Evolutionary conservation across 2,113 vertebrate genomes (phyloP).

Genomic region (Halichoerus grypus): DNA sequence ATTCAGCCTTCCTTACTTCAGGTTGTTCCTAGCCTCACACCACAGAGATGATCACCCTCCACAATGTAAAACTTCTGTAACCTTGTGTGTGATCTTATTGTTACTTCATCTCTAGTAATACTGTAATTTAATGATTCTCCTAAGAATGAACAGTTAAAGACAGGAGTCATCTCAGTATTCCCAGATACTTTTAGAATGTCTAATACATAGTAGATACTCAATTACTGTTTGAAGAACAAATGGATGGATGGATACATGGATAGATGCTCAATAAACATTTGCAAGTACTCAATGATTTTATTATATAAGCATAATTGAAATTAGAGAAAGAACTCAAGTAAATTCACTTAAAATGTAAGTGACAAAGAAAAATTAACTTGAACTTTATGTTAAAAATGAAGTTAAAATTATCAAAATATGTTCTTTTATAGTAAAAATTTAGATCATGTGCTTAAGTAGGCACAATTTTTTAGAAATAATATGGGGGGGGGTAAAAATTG

Average conservation of each 20-base stretch:
- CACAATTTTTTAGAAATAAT: background rate
- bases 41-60: background rate
- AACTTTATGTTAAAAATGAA: slow-evolving; percentile 33
- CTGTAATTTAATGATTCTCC: background rate
- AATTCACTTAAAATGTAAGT: slow-evolving; percentile 33
- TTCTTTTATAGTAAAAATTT: background rate
- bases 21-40: background rate
- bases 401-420: slow-evolving; percentile 5
- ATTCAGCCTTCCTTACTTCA: background rate
- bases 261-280: background rate
- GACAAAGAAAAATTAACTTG: background rate
- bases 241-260: background rate
- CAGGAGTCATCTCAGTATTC: background rate
- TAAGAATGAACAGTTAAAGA: background rate
- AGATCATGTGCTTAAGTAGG: background rate
- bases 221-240: background rate
- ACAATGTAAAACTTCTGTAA: background rate
- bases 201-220: background rate
- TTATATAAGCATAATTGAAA: background rate
- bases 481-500: background rate
- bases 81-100: background rate
- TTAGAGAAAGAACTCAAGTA: background rate
- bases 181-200: background rate
- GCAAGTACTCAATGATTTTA: background rate
- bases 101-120: background rate